Base-by-base conservation (phyloP, 2,113 vertebrate genomes). In the Ceyx melanurus region DNA sequence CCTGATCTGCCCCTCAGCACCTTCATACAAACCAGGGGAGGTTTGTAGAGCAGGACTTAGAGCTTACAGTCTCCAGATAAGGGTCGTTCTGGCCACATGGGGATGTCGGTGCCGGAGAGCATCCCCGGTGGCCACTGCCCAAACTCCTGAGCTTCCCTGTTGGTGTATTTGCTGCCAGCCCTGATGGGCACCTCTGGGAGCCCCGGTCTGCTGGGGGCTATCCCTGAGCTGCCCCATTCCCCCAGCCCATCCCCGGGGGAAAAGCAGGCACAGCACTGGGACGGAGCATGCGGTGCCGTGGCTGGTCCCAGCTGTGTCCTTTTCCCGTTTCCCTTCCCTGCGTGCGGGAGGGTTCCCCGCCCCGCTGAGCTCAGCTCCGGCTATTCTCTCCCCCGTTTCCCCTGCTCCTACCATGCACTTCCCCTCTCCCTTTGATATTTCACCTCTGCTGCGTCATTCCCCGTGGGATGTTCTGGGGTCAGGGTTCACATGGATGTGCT, bases 351-450 rank as follows among this genome's bases (percentile, higher is more conserved):
- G 33, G 76, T 77, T 94, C 92, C 86, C 91, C 73, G 35, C 82
- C 86, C 76, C 11, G 20, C 88, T 97, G 96, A 97, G 92, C 65
- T 97, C 96, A 97, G 95, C 91, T 96, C 97, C 96, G 92, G 86
- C 94, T 89, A 95, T 97, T 96, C 96, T 96, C 92, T 95, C 62
- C 72, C 53, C 83, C 2, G 4, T 10, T 97, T 97, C 96, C 92
- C 90, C 81, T 94, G 88, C 93, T 94, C 92, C 54, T 89, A 85
- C 89, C 89, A 37, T 46, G 92, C 86, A 86, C 93, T 96, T 97
- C 95, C 93, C 57, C 0, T 88, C 85, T 73, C 60, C 78, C 88
- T 95, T 96, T 93, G 89, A 90, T 94, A 90, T 65, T 88, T 90
- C 89, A 88, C 92, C 93, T 95, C 72, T 1, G 2, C 87, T 93